Percentiles rank a stretch among this genome's conserved stretches.
Evolutionary conservation across 2,888 invertebrate genomes (phyloP).

Genomic region (Andrena praecox): DNA sequence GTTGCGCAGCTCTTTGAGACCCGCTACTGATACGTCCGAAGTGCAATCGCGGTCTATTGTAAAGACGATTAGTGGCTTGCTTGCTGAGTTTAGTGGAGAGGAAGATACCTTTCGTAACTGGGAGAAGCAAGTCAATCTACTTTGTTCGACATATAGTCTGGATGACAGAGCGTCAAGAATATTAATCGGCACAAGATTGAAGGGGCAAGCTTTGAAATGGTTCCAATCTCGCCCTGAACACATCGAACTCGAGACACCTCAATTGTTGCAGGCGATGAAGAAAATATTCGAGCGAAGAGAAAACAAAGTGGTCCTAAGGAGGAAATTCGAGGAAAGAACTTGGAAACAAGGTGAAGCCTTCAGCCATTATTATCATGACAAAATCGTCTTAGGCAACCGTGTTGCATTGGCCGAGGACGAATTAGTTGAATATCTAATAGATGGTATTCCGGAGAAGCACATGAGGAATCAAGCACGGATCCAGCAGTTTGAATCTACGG

Average conservation of each 20-base stretch:
- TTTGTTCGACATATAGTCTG: background rate
- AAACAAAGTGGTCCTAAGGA: background rate
- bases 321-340: background rate
- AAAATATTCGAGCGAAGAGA: background rate
- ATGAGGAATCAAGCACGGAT: background rate
- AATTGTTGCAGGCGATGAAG: background rate
- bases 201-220: slow-evolving; percentile 8
- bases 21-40: no score
- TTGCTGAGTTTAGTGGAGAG: background rate
- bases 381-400: background rate
- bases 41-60: background rate
- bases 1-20: no score
- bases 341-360: background rate
- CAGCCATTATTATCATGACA: background rate
- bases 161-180: background rate
- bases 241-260: background rate
- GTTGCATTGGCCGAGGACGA: background rate
- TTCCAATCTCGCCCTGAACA: background rate
- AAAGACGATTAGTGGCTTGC: background rate
- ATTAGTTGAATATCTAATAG: slow-evolving; percentile 3
- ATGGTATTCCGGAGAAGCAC: background rate
- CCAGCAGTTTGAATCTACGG: background rate
- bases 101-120: background rate
- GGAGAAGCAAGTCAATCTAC: background rate
- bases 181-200: background rate